phyloP scores from a whole-genome alignment of 1,140 invertebrate species.

The Cydia strobilella region DNA sequence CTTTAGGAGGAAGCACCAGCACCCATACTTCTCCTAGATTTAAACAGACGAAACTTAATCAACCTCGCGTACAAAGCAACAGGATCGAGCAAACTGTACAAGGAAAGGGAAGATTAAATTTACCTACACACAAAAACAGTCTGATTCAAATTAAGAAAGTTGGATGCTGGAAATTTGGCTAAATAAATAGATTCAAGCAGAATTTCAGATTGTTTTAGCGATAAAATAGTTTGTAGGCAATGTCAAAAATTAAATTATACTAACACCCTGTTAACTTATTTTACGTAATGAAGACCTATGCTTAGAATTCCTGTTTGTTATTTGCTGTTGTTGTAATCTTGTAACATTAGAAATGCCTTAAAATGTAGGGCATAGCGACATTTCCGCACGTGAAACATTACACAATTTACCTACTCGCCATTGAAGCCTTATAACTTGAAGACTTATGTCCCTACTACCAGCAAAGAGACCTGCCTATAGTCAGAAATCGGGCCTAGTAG shows the following conservation, averaged over 20 bases:
- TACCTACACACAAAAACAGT: constrained; percentile 25
- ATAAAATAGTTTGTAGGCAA: neutral
- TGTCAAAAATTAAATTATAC: too few species aligned
- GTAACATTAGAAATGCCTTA: too few species aligned
- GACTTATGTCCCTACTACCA: too few species aligned
- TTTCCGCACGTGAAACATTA: too few species aligned
- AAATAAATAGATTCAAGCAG: neutral
- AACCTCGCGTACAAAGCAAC: constrained; percentile 7
- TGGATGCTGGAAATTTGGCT: neutral
- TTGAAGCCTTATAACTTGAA: too few species aligned
- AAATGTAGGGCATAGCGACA: neutral
- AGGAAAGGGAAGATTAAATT: constrained; percentile 13
- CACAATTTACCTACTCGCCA: too few species aligned
- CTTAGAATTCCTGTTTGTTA: too few species aligned
- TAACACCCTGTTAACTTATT: too few species aligned
- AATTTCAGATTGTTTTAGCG: neutral
- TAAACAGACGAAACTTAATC: constrained; percentile 27
- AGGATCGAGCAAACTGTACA: neutral
- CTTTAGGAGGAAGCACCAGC: neutral
- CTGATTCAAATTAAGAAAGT: constrained; percentile 6
- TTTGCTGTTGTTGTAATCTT: too few species aligned
- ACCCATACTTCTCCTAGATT: constrained; percentile 5
- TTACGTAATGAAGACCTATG: too few species aligned
- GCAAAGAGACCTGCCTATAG: too few species aligned
- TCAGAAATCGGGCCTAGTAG: too few species aligned